phyloP scores from a whole-genome alignment of 1,140 invertebrate species.

The Saxidomus purpurata region DNA sequence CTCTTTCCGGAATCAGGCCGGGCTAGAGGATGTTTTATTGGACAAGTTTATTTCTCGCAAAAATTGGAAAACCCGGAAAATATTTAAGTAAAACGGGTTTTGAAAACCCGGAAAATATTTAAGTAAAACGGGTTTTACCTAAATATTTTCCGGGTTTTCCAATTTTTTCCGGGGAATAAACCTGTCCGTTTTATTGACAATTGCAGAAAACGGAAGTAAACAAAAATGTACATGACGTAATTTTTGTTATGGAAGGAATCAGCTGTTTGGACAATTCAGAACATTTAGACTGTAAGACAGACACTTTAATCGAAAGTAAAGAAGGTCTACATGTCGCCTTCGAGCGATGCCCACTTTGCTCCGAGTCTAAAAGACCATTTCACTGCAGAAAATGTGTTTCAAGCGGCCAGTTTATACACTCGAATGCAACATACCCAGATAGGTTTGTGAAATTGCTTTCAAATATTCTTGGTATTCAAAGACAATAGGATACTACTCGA shows the following conservation, averaged over 20 bases:
- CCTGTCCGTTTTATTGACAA: no score
- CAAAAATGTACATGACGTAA: conserved; percentile 69
- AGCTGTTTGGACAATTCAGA: conserved; percentile 56
- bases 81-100: no score
- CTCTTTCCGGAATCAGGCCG: no score
- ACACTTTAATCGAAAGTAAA: conserved; percentile 60
- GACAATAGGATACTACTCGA: no score
- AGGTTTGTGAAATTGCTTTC: conserved; percentile 57
- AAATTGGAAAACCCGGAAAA: no score
- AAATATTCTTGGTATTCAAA: no score
- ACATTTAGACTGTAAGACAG: conserved; percentile 49
- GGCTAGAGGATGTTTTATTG: no score
- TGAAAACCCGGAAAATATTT: no score
- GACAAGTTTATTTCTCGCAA: no score
- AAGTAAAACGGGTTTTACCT: no score
- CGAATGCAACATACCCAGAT: conserved; percentile 62
- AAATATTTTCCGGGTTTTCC: no score
- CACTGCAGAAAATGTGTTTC: conserved; percentile 70
- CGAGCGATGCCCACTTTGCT: conserved; percentile 74
- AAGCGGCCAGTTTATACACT: conserved; percentile 68
- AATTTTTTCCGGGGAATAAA: no score
- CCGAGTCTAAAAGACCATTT: conserved; percentile 69
- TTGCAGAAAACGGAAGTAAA: conserved; percentile 66
- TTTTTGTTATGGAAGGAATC: conserved; percentile 67
- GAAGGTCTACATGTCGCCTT: conserved; percentile 68